Conservation (phyloP, 1,140 invertebrate genomes). For the Nomia melanderi region DNA sequence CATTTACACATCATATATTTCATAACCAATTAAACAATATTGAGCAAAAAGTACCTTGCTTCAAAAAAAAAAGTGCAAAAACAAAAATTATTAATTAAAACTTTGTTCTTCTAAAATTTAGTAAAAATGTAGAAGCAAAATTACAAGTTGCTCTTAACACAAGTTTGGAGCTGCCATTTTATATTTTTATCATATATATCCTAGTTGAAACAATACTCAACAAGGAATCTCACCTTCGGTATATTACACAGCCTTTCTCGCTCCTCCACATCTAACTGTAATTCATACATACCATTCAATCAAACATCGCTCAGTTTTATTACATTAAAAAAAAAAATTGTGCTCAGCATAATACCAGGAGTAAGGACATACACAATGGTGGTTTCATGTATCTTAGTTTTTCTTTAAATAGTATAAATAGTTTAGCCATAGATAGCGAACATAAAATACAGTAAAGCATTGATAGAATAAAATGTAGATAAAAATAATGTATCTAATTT, state of each 20-base stretch:
- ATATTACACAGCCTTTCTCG: constrained; percentile 81
- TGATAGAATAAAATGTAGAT: background rate
- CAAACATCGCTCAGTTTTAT: constrained; percentile 63
- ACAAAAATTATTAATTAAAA: background rate
- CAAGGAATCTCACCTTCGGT: constrained; percentile 78
- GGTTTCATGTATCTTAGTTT: constrained; percentile 1
- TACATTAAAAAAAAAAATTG: constrained; percentile 45
- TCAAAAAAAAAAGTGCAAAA: constrained; percentile 35
- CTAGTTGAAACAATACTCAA: constrained; percentile 63
- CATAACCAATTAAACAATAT: constrained; percentile 17
- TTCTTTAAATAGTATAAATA: constrained; percentile 4
- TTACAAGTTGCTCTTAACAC: constrained; percentile 27
- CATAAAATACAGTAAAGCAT: constrained; percentile 39
- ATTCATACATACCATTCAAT: constrained; percentile 78
- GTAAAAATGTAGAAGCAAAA: constrained; percentile 46
- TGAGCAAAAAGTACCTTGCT: constrained; percentile 39
- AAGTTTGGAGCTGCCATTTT: constrained; percentile 58
- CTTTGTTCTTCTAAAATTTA: background rate
- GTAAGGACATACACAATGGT: constrained; percentile 37
- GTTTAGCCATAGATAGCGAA: constrained; percentile 29
- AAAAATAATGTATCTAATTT: constrained; percentile 26
- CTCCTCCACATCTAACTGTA: constrained; percentile 80
- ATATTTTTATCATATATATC: constrained; percentile 57
- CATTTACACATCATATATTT: constrained; percentile 19
- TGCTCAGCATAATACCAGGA: constrained; percentile 41